These are phyloP conservation scores for Drosophila hydei DNA, from an alignment of 1,140 invertebrate species.

Conservation along the genomic window DNA sequence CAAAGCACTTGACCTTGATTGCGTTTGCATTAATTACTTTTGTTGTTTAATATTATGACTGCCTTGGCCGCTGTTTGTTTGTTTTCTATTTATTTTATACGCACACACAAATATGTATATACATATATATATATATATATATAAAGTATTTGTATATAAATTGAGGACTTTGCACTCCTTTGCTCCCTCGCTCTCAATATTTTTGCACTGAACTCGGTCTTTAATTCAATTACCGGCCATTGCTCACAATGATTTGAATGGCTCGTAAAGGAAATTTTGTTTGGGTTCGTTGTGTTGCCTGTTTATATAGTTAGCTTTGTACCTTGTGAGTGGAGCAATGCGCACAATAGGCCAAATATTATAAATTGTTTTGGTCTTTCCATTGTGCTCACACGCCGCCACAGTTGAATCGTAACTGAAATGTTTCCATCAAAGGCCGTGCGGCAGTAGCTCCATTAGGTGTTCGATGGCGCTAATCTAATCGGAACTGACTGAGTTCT, in stretches of 20 bases:
- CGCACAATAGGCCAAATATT: constrained; percentile 47
- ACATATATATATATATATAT: no score
- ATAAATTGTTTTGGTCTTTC: constrained; percentile 43
- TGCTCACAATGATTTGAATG: constrained; percentile 44
- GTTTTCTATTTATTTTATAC: constrained; percentile 32
- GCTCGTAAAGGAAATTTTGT: constrained; percentile 4
- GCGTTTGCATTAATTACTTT: constrained; percentile 78
- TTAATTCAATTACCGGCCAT: constrained; percentile 76
- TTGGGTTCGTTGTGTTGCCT: constrained; percentile 29
- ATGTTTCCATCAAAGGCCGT: constrained; percentile 26
- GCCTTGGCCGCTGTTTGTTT: constrained; percentile 42
- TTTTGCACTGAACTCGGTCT: constrained; percentile 44
- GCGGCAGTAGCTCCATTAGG: constrained; percentile 38
- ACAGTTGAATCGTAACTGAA: constrained; percentile 35
- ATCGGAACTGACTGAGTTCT: constrained; percentile 47
- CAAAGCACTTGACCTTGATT: constrained; percentile 81
- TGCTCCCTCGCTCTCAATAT: not conserved
- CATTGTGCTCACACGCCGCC: constrained; percentile 37
- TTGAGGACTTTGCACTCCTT: constrained; percentile 25
- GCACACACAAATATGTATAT: no score
- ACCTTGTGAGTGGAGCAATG: constrained; percentile 56
- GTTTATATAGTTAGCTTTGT: constrained; percentile 21
- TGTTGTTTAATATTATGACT: constrained; percentile 75
- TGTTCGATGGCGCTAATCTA: constrained; percentile 65
- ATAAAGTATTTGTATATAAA: constrained; percentile 59